Percentiles rank a stretch among this genome's conserved stretches.
These are phyloP conservation scores for Tenodera sinensis DNA, from an alignment of 2,888 invertebrate genomes.

Conservation along the genomic window DNA sequence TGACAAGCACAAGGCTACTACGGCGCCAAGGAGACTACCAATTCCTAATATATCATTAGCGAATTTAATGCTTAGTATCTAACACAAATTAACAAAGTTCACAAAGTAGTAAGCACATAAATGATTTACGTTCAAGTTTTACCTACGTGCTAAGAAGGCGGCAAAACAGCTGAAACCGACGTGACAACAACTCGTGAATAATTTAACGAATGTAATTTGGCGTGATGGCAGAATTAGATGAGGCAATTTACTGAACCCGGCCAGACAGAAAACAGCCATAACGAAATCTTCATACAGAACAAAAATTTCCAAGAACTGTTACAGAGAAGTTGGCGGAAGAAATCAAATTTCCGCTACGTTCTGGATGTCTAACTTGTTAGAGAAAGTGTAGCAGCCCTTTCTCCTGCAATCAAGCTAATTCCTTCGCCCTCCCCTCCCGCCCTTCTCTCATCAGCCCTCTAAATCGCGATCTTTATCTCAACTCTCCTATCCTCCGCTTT, in stretches of 20 bases:
- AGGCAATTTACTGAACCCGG: neutral
- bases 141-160: neutral
- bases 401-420: constrained; percentile 1
- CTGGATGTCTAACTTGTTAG: neutral
- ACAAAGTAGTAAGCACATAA: too few relatives aligned
- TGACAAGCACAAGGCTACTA: too few relatives aligned
- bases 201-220: neutral
- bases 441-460: neutral
- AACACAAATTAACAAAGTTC: too few relatives aligned
- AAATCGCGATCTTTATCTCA: neutral
- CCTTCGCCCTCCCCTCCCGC: neutral
- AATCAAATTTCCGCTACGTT: neutral
- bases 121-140: neutral
- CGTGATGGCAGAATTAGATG: neutral
- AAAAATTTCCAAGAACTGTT: neutral
- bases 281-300: neutral
- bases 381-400: neutral
- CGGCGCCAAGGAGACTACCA: too few relatives aligned
- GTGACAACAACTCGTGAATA: neutral
- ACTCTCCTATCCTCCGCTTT: neutral
- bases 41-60: too few relatives aligned
- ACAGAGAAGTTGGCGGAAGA: neutral
- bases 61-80: too few relatives aligned
- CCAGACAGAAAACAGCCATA: neutral
- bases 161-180: neutral